These are phyloP conservation scores for Sebastes iracundus DNA, from an alignment of 2,797 vertebrate genomes.

Conservation along the genomic window DNA sequence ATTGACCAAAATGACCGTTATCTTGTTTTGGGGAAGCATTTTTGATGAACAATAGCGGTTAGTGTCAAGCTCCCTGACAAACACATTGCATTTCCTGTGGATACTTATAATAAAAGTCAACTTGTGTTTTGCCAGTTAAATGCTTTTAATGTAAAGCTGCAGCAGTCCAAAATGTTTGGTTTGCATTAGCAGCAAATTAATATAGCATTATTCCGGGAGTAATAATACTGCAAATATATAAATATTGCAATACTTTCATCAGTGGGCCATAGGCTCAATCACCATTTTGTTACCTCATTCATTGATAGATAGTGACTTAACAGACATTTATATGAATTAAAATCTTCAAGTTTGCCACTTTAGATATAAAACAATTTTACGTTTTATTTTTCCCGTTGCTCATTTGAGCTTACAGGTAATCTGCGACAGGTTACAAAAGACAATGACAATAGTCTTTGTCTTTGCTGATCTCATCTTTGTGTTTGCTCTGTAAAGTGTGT, in stretches of 20 bases:
- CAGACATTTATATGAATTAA: neutral
- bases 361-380: neutral
- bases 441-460: neutral
- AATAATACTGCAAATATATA: neutral
- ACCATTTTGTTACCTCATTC: neutral
- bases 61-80: neutral
- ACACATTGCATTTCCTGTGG: neutral
- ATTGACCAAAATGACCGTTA: neutral
- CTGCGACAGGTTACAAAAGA: neutral
- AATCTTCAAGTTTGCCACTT: neutral
- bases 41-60: neutral
- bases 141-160: neutral
- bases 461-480: slow-evolving; percentile 17
- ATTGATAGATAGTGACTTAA: too few relatives aligned
- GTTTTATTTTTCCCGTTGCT: neutral
- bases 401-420: neutral
- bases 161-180: neutral
- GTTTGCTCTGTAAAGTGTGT: slow-evolving; percentile 39
- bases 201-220: neutral
- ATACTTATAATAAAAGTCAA: neutral
- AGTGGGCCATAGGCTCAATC: neutral
- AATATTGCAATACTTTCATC: neutral
- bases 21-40: neutral
- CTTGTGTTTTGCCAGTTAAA: neutral
- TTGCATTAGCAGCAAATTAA: neutral